These are phyloP conservation scores for Agonopterix arenella DNA, from an alignment of 2,888 invertebrate species.

Conservation along the genomic window DNA sequence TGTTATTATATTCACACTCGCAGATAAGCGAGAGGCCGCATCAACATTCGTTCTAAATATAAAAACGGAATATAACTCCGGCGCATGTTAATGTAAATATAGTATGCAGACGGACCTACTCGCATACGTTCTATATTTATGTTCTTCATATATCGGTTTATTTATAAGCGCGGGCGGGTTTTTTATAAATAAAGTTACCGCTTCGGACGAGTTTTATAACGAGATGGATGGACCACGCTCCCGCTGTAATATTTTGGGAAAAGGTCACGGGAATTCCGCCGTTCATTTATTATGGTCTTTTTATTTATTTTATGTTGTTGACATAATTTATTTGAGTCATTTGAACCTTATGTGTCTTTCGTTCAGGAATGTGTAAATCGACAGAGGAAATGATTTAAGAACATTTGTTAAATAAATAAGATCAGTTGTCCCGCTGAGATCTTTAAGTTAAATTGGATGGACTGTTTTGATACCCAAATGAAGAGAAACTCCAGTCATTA, in stretches of 20 bases:
- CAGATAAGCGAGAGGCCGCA: slow-evolving; percentile 30
- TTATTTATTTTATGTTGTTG: too few species aligned
- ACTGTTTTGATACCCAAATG: too few species aligned
- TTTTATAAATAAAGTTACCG: slow-evolving; percentile 30
- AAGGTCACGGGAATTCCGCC: slow-evolving; percentile 59
- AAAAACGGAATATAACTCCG: slow-evolving; percentile 35
- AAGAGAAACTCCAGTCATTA: too few species aligned
- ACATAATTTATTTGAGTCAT: too few species aligned
- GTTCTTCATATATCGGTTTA: slow-evolving; percentile 26
- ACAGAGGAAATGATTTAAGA: too few species aligned
- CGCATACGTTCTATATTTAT: slow-evolving; percentile 16
- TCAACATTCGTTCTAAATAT: slow-evolving; percentile 49
- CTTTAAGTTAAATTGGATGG: too few species aligned
- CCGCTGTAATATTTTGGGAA: slow-evolving; percentile 42
- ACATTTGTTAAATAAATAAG: too few species aligned
- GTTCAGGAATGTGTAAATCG: too few species aligned
- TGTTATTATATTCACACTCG: slow-evolving; percentile 2
- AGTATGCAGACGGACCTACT: slow-evolving; percentile 37
- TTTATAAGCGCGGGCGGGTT: slow-evolving; percentile 31
- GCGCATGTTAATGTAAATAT: slow-evolving; percentile 53
- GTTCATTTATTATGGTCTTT: not conserved
- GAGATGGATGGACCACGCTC: slow-evolving; percentile 18
- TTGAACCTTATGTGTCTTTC: too few species aligned
- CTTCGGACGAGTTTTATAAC: slow-evolving; percentile 36
- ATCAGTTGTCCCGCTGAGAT: too few species aligned